A percentile compares a stretch with the other conserved stretches of the same genome.
phyloP scores from a whole-genome alignment of 1,140 invertebrate species.

The Limonius californicus region DNA sequence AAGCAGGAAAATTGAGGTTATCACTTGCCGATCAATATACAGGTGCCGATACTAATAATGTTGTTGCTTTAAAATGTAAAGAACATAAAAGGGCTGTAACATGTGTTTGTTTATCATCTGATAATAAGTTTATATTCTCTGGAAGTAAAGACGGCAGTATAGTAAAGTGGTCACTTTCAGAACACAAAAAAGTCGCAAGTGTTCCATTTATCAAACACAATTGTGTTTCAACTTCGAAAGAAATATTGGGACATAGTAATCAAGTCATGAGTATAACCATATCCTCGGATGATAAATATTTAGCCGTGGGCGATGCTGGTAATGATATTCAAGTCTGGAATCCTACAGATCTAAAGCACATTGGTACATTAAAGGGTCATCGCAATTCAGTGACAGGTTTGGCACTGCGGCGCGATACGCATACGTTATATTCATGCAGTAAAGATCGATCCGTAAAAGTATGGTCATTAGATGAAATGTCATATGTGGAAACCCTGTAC shows the following conservation, averaged over 20 bases:
- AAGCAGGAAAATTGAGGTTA: constrained; percentile 72
- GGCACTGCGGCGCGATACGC: constrained; percentile 81
- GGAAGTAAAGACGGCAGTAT: constrained; percentile 86
- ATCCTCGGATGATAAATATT: constrained; percentile 79
- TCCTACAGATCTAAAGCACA: constrained; percentile 66
- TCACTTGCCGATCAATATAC: constrained; percentile 67
- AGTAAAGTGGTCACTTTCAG: constrained; percentile 73
- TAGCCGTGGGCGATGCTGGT: constrained; percentile 75
- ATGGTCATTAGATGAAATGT: constrained; percentile 94
- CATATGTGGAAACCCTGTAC: constrained; percentile 93
- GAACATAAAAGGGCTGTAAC: constrained; percentile 78
- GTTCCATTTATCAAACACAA: constrained; percentile 50
- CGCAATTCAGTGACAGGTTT: constrained; percentile 72
- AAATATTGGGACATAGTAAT: constrained; percentile 54
- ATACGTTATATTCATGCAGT: constrained; percentile 81
- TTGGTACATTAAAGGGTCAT: constrained; percentile 82
- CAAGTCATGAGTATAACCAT: constrained; percentile 71
- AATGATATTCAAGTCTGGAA: constrained; percentile 83
- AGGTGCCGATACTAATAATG: constrained; percentile 48
- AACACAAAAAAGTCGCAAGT: constrained; percentile 51
- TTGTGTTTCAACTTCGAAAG: constrained; percentile 42
- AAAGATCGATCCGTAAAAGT: constrained; percentile 85
- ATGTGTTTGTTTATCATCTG: constrained; percentile 72
- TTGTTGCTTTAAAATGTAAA: constrained; percentile 59
- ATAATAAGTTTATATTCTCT: constrained; percentile 72